phyloP scores from a whole-genome alignment of 2,797 vertebrate genomes.

The Spatula clypeata region DNA sequence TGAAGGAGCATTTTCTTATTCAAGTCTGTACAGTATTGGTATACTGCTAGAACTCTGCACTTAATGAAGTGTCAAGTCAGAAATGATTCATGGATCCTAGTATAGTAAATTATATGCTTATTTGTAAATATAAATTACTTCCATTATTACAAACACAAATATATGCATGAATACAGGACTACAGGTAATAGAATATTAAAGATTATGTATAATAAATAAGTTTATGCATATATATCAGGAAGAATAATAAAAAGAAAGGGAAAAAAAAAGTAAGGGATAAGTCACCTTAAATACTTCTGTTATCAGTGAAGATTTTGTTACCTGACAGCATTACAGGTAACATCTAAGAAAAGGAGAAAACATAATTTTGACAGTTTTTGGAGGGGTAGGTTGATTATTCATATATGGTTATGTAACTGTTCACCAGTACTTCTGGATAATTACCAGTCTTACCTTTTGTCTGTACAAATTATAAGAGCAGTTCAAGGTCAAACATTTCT shows the following conservation, averaged over 20 bases:
- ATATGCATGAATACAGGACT: neutral
- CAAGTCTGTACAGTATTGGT: neutral
- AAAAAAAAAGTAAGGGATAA: neutral
- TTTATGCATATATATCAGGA: neutral
- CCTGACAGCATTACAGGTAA: neutral
- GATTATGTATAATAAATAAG: neutral
- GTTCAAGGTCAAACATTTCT: neutral
- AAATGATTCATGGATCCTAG: neutral
- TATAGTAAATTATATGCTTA: neutral
- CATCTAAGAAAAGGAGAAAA: neutral
- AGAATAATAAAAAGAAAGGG: neutral
- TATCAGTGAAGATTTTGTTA: neutral
- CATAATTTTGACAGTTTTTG: neutral
- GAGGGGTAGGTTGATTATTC: neutral
- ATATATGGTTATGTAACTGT: neutral
- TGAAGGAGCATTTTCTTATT: neutral
- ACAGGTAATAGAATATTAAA: neutral
- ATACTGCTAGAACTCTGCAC: neutral
- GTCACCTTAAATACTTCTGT: neutral
- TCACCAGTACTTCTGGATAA: neutral
- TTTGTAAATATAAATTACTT: neutral
- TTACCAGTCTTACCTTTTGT: neutral
- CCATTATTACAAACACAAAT: neutral
- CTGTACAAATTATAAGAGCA: neutral
- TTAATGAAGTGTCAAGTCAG: neutral